These are phyloP conservation scores for Lepilemur septentrionalis DNA, from an alignment of 2,797 vertebrate species.

Conservation along the genomic window DNA sequence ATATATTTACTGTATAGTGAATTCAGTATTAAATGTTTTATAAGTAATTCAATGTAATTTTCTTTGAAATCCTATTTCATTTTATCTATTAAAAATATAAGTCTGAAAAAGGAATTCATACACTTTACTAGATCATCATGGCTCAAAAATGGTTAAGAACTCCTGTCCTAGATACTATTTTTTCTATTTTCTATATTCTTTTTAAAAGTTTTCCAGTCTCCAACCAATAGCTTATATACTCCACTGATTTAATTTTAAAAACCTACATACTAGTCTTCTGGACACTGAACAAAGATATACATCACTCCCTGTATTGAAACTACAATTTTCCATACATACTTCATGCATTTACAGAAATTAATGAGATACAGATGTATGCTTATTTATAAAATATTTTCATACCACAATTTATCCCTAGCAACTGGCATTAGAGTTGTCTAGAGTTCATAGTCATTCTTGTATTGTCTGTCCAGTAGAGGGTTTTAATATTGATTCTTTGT, in stretches of 20 bases:
- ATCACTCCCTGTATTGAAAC: background rate
- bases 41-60: background rate
- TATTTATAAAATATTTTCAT: slow-evolving; percentile 56
- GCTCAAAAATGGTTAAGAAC: background rate
- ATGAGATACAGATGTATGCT: background rate
- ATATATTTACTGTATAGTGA: background rate
- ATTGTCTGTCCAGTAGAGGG: slow-evolving; percentile 67
- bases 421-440: background rate
- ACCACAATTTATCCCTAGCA: slow-evolving; percentile 44
- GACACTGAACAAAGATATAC: background rate
- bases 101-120: background rate
- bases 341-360: slow-evolving; percentile 5
- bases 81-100: background rate
- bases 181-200: background rate
- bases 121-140: background rate
- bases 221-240: background rate
- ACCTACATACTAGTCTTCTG: background rate
- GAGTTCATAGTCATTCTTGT: slow-evolving; percentile 67
- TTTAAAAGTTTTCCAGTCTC: background rate
- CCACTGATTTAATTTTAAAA: background rate
- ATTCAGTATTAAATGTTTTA: background rate
- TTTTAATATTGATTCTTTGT: slow-evolving; percentile 82
- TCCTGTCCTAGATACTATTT: background rate
- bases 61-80: background rate
- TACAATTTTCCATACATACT: slow-evolving; percentile 10